A percentile compares a stretch with the other conserved stretches of the same genome.
phyloP scores from a whole-genome alignment of 2,113 vertebrate species.

The Urocolius indicus region DNA sequence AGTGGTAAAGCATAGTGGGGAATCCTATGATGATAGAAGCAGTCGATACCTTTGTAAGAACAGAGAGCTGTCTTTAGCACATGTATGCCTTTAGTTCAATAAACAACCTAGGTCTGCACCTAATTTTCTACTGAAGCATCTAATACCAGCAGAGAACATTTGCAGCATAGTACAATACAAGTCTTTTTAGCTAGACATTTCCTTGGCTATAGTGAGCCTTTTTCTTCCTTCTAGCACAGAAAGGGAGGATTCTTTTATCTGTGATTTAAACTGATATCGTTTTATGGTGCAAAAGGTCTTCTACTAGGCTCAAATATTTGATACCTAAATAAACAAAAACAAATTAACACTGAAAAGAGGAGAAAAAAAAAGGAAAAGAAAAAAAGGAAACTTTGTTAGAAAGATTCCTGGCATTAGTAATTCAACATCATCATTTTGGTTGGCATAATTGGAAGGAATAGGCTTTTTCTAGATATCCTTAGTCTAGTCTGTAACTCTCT shows the following conservation, averaged over 20 bases:
- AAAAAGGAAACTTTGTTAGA: background rate
- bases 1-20: conserved; percentile 34
- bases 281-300: background rate
- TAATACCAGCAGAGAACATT: conserved; percentile 39
- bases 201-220: background rate
- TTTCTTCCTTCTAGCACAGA: background rate
- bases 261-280: background rate
- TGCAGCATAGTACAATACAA: background rate
- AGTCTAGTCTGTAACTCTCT: background rate
- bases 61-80: conserved; percentile 23
- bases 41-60: conserved; percentile 48
- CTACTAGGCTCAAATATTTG: background rate
- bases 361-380: too few relatives aligned
- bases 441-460: background rate
- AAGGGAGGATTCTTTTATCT: background rate
- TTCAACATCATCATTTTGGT: background rate
- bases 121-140: conserved; percentile 31
- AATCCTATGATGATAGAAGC: conserved; percentile 55
- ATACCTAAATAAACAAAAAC: background rate
- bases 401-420: background rate
- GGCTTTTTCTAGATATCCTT: background rate
- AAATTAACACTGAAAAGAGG: background rate
- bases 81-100: conserved; percentile 55
- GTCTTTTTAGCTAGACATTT: background rate
- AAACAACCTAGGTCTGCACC: conserved; percentile 51